These are phyloP conservation scores for Bubalus kerabau DNA, from an alignment of 2,113 vertebrate species.

Conservation along the genomic window DNA sequence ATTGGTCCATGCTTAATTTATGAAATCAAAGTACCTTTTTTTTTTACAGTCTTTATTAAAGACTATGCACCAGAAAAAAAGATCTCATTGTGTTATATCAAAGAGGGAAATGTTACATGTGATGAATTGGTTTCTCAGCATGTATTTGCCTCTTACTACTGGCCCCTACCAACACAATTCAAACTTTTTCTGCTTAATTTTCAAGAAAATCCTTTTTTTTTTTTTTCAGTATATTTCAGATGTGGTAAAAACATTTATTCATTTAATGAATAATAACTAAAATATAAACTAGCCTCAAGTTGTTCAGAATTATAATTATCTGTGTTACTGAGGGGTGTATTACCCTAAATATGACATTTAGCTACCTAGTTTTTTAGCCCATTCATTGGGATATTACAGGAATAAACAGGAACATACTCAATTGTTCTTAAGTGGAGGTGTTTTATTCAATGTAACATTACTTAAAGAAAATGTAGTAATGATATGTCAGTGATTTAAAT, in stretches of 20 bases:
- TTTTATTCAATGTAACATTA: not conserved
- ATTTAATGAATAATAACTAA: not conserved
- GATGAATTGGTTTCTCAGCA: not conserved
- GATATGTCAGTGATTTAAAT: not conserved
- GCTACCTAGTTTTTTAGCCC: not conserved
- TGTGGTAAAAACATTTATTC: not conserved
- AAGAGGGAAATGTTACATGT: not conserved
- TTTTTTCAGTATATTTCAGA: not conserved
- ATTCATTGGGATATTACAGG: not conserved
- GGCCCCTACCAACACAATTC: not conserved
- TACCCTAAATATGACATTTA: not conserved
- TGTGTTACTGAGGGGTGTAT: not conserved
- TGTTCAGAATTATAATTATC: not conserved
- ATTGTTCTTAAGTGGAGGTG: not conserved
- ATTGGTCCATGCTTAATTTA: not conserved
- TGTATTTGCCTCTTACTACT: not conserved
- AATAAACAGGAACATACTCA: not conserved
- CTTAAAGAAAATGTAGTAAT: conserved; percentile 1
- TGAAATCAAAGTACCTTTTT: not conserved
- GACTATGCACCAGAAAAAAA: not conserved
- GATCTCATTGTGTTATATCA: not conserved
- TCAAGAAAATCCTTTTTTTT: not conserved
- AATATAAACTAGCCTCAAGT: not conserved
- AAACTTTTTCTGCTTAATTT: conserved; percentile 23
- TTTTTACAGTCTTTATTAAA: not conserved